Evolutionary conservation across 2,797 vertebrate species (phyloP).

Genomic region (Anisognathus igniventris): DNA sequence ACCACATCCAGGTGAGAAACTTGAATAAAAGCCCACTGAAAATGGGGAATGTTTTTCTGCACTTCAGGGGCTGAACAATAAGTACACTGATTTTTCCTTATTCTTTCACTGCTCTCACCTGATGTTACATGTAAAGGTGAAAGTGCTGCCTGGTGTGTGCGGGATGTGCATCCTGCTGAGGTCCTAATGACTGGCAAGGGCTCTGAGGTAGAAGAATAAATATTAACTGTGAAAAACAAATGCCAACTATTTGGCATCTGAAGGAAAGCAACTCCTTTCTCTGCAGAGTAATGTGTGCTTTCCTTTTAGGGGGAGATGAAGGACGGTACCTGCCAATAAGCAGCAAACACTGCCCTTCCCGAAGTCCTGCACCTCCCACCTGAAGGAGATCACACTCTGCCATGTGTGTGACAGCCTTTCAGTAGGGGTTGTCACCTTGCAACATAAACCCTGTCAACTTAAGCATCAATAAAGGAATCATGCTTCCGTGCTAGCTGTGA

Average conservation of each 20-base stretch:
- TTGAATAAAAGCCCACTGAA: neutral
- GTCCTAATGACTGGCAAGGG: neutral
- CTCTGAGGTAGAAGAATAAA: neutral
- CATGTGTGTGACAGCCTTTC: neutral
- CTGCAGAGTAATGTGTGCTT: neutral
- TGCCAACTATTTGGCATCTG: neutral
- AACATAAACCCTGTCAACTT: neutral
- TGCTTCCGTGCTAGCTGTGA: neutral
- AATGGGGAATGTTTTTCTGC: neutral
- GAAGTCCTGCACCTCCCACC: fast-evolving
- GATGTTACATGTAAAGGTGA: neutral
- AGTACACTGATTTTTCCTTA: neutral
- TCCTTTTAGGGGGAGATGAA: neutral
- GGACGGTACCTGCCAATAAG: neutral
- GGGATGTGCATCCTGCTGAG: too few relatives aligned
- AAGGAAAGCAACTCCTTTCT: neutral
- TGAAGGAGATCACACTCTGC: neutral
- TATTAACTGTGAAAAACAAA: neutral
- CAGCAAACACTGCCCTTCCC: neutral
- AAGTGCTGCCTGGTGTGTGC: neutral
- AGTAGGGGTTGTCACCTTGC: neutral
- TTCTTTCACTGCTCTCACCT: neutral
- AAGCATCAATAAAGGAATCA: neutral
- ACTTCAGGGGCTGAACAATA: neutral
- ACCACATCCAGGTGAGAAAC: neutral